These are phyloP conservation scores for Phragmatobia fuliginosa DNA, from an alignment of 2,888 invertebrate genomes.

Conservation along the genomic window DNA sequence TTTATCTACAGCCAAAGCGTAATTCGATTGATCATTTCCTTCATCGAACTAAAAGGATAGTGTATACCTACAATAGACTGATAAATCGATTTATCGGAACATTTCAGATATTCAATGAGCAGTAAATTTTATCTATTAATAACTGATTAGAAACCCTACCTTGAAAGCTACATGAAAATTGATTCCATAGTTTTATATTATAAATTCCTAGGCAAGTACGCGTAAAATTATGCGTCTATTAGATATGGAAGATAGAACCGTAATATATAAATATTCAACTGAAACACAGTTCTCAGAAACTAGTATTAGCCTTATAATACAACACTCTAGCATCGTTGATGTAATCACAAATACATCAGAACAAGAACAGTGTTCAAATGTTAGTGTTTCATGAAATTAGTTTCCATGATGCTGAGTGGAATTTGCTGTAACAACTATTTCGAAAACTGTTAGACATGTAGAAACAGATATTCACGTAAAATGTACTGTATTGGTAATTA, in stretches of 20 bases:
- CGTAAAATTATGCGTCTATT: neutral
- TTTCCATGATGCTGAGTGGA: slow-evolving; percentile 17
- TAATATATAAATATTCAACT: neutral
- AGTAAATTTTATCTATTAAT: neutral
- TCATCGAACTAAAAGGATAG: neutral
- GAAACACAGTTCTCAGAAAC: slow-evolving; percentile 22
- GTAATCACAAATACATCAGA: slow-evolving; percentile 39
- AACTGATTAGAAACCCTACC: neutral
- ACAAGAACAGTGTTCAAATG: slow-evolving; percentile 22
- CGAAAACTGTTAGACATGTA: neutral
- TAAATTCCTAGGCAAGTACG: neutral
- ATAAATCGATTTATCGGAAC: neutral
- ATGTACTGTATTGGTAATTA: neutral
- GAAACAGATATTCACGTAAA: neutral
- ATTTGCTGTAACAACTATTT: slow-evolving; percentile 19
- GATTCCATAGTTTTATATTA: neutral
- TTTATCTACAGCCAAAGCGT: no score
- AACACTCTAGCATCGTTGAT: slow-evolving; percentile 36
- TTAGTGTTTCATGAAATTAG: slow-evolving; percentile 7
- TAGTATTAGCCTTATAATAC: slow-evolving; percentile 29
- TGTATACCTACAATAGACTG: neutral
- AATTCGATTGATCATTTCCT: no score
- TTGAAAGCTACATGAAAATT: neutral
- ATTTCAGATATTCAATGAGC: neutral
- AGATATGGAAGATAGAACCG: neutral